These are phyloP conservation scores for Caloenas nicobarica DNA, from an alignment of 2,113 vertebrate species.

Conservation along the genomic window DNA sequence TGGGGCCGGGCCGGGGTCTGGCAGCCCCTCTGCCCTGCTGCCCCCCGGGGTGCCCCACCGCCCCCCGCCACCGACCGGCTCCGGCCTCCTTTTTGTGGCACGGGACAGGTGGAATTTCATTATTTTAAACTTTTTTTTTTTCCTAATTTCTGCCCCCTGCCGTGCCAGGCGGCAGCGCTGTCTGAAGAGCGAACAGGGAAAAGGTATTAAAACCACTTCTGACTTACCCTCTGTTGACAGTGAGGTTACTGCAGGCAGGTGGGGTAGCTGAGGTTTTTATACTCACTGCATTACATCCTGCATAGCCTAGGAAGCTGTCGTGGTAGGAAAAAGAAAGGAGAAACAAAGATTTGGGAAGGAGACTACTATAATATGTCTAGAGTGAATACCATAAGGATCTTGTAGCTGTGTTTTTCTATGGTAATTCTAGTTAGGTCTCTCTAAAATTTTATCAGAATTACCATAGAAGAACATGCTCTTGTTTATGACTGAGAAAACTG, in stretches of 20 bases:
- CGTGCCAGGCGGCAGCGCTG: accelerated
- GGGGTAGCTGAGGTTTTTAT: neutral
- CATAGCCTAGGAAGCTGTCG: accelerated
- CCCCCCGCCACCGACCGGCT: accelerated
- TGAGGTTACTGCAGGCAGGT: neutral
- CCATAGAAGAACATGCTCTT: accelerated
- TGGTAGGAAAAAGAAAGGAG: neutral
- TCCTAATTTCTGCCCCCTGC: neutral
- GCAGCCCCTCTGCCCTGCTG: accelerated
- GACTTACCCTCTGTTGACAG: accelerated
- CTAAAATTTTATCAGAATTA: accelerated
- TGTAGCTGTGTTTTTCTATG: neutral
- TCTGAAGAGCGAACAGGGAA: neutral
- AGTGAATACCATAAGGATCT: accelerated
- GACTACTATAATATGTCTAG: accelerated
- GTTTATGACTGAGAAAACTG: neutral
- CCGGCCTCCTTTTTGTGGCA: accelerated
- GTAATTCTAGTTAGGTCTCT: neutral
- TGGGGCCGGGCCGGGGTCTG: too few relatives aligned
- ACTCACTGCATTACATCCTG: accelerated
- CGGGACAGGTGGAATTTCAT: accelerated
- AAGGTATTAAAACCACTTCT: accelerated
- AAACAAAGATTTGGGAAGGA: neutral
- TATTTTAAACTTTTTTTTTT: neutral
- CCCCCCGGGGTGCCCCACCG: too few relatives aligned